Conservation (phyloP, 2,113 vertebrate genomes). For the Sturnus vulgaris region DNA sequence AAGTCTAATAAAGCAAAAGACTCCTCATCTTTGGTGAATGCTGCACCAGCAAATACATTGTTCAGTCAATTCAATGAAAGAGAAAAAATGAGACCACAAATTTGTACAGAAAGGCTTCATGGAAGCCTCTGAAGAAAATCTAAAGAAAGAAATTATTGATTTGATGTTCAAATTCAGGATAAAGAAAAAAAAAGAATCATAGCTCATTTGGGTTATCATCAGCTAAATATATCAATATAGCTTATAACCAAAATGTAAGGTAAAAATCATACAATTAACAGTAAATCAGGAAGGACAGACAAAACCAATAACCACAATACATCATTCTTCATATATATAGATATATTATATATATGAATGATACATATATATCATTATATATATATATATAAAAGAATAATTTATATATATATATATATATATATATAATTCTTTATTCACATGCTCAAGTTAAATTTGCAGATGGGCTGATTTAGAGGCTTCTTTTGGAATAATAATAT, state of each 20-base stretch:
- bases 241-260: background rate
- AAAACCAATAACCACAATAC: background rate
- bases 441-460: background rate
- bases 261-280: background rate
- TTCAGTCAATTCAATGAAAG: background rate
- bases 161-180: background rate
- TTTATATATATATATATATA: no score
- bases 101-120: background rate
- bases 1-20: constrained; percentile 28
- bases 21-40: background rate
- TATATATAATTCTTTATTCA: background rate
- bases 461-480: background rate
- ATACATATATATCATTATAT: no score
- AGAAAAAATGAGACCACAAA: background rate
- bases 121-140: background rate
- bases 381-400: no score
- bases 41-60: constrained; percentile 4
- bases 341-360: no score
- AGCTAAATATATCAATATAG: background rate
- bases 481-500: background rate
- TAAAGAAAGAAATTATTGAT: background rate
- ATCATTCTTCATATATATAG: background rate
- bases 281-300: background rate
- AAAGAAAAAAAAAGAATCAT: background rate
- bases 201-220: background rate